Evolutionary conservation across 2,113 vertebrate species (phyloP).

Genomic region (Penelope pileata): DNA sequence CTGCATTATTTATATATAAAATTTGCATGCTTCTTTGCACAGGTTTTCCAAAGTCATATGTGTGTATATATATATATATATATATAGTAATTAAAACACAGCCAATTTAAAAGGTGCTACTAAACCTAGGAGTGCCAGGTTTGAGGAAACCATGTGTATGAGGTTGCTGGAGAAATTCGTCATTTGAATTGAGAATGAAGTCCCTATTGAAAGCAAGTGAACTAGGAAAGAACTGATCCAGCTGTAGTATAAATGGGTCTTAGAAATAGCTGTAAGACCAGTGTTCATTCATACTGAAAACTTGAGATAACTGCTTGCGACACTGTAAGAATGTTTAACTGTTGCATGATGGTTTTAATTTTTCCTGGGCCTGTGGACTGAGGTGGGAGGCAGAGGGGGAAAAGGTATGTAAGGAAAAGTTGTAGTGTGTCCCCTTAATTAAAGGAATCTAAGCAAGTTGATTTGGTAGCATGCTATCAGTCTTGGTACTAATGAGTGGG

Average conservation of each 20-base stretch:
- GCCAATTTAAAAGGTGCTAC: neutral
- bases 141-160: neutral
- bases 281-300: constrained; percentile 6
- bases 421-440: neutral
- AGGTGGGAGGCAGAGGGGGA: accelerated
- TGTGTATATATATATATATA: neutral
- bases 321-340: neutral
- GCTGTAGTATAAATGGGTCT: neutral
- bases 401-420: neutral
- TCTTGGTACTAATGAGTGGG: neutral
- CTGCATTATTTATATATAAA: neutral
- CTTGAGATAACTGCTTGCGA: neutral
- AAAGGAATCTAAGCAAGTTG: neutral
- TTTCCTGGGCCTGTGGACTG: neutral
- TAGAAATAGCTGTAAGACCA: neutral
- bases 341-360: neutral
- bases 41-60: neutral
- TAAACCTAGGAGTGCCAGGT: neutral
- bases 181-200: constrained; percentile 14
- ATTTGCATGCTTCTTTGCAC: neutral
- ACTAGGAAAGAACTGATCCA: neutral
- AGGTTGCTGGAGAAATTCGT: neutral
- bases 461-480: neutral
- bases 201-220: neutral
- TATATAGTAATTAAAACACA: neutral